Percentiles rank a stretch among this genome's conserved stretches.
Conservation (phyloP, 2,113 vertebrate species). For the Etia nguti region DNA sequence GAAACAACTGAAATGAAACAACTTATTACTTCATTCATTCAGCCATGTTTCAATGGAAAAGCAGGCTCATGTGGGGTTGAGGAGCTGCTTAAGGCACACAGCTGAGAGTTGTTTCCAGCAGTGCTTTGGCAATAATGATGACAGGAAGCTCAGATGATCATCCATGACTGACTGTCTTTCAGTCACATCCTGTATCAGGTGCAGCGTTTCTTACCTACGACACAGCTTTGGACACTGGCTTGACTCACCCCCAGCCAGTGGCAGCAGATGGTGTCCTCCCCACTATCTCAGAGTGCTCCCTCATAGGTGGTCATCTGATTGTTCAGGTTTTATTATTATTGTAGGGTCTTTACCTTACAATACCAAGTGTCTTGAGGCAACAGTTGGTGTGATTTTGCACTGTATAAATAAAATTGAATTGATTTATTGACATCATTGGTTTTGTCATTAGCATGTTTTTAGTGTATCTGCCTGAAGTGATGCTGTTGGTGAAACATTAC, state of each 20-base stretch:
- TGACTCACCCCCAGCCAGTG: too few species aligned
- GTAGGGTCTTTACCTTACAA: too few species aligned
- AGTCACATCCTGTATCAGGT: slow-evolving; percentile 28
- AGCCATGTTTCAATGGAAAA: background rate
- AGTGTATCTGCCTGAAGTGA: background rate
- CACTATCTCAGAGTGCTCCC: too few species aligned
- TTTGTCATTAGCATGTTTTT: background rate
- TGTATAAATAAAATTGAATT: too few species aligned
- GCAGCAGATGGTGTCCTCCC: too few species aligned
- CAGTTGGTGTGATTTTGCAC: too few species aligned
- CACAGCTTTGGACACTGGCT: background rate
- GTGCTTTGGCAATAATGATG: slow-evolving; percentile 3
- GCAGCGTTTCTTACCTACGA: slow-evolving; percentile 5
- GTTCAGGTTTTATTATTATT: too few species aligned
- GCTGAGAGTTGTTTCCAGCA: background rate
- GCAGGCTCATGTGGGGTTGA: background rate
- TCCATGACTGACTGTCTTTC: background rate
- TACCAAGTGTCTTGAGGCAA: too few species aligned
- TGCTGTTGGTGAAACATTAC: too few species aligned
- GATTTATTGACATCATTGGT: background rate
- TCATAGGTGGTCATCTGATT: too few species aligned
- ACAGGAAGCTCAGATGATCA: slow-evolving; percentile 6
- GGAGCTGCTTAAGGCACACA: background rate
- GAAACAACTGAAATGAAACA: background rate
- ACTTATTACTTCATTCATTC: background rate